Evolutionary conservation across 1,140 invertebrate genomes (phyloP).

Genomic region (Drosophila burlai): DNA sequence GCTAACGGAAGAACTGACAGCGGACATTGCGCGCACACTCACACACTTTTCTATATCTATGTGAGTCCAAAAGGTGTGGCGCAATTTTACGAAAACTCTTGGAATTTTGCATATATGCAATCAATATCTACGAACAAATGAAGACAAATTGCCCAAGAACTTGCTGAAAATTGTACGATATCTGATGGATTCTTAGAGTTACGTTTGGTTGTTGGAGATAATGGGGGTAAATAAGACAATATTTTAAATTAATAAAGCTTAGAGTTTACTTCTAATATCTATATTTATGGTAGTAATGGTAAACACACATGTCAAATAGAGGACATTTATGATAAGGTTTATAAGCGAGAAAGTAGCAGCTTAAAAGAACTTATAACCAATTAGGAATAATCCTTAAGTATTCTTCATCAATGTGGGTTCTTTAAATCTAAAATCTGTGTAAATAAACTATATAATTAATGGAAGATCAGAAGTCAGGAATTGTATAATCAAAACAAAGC

Average conservation of each 20-base stretch:
- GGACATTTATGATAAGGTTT: not conserved
- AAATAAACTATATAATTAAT: not conserved
- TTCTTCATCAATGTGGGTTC: not conserved
- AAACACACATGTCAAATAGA: no score
- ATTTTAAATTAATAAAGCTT: not conserved
- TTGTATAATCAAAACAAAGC: constrained; percentile 30
- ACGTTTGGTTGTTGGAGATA: not conserved
- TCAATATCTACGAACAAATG: constrained; percentile 45
- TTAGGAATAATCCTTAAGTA: not conserved
- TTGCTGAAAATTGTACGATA: constrained; percentile 18
- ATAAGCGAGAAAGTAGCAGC: not conserved
- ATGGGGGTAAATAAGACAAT: not conserved
- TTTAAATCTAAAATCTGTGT: not conserved
- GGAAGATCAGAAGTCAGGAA: constrained; percentile 9
- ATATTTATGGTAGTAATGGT: no score
- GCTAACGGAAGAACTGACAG: constrained; percentile 59
- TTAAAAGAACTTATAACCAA: not conserved
- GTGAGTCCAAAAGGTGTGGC: constrained; percentile 41
- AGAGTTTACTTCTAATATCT: not conserved
- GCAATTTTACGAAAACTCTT: constrained; percentile 36
- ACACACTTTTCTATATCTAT: constrained; percentile 14
- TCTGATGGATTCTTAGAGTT: constrained; percentile 17
- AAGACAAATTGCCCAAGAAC: constrained; percentile 45
- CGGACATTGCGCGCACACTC: constrained; percentile 15
- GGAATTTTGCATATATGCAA: constrained; percentile 48